A percentile compares a stretch with the other conserved stretches of the same genome.
These are phyloP conservation scores for Littorina saxatilis DNA, from an alignment of 1,140 invertebrate genomes.

Conservation along the genomic window DNA sequence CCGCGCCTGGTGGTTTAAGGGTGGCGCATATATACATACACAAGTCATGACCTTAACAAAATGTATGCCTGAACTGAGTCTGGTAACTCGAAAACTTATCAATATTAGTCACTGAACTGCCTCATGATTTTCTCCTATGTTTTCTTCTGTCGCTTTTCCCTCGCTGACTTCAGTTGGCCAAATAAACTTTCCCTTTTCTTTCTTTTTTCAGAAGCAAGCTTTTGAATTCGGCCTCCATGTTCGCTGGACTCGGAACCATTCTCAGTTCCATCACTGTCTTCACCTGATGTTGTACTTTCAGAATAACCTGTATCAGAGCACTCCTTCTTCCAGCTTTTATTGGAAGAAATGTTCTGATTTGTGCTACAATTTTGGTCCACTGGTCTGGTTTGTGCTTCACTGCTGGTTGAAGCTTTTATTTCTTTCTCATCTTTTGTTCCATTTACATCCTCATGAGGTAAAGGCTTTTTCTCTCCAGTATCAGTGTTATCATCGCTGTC, in stretches of 20 bases:
- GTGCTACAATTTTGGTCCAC: too few species aligned
- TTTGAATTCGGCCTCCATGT: slow-evolving; percentile 2
- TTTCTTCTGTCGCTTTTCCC: slow-evolving; percentile 2
- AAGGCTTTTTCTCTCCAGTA: background rate
- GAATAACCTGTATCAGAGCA: background rate
- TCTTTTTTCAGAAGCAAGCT: background rate
- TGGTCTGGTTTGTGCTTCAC: background rate
- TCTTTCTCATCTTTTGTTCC: background rate
- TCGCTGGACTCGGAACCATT: background rate
- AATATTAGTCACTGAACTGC: too few species aligned
- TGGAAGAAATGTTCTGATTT: background rate
- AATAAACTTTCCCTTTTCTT: background rate
- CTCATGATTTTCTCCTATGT: too few species aligned
- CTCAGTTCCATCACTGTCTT: slow-evolving; percentile 1
- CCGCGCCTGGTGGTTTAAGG: too few species aligned
- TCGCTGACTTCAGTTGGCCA: background rate
- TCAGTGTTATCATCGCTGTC: too few species aligned
- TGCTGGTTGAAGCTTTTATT: background rate
- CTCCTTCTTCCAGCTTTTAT: background rate
- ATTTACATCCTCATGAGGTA: background rate
- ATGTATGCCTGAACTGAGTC: too few species aligned
- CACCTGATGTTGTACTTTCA: background rate
- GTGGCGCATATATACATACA: too few species aligned
- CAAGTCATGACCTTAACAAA: too few species aligned
- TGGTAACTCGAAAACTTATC: too few species aligned